These are phyloP conservation scores for Crossocerus cetratus DNA, from an alignment of 2,888 invertebrate genomes.

Conservation along the genomic window DNA sequence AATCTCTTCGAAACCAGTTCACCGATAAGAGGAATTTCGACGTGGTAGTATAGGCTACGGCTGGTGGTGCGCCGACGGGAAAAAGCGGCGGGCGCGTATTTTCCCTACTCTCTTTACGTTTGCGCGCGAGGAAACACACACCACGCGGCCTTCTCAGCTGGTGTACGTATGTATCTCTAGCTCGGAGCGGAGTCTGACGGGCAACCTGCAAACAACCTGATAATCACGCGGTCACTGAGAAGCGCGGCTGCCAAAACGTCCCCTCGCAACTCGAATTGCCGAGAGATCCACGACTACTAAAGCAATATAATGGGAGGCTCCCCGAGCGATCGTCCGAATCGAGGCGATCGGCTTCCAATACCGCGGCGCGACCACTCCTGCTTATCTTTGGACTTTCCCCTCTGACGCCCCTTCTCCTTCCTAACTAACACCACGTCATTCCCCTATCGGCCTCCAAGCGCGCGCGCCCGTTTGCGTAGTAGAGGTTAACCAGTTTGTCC, in stretches of 20 bases:
- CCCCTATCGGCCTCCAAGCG: constrained; percentile 55
- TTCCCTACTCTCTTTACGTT: too few relatives aligned
- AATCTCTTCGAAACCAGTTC: neutral
- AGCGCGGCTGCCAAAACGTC: too few relatives aligned
- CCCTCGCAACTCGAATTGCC: neutral
- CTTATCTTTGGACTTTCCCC: constrained; percentile 76
- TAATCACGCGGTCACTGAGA: neutral
- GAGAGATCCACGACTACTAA: constrained; percentile 9
- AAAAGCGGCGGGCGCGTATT: too few relatives aligned
- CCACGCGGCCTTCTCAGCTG: too few relatives aligned
- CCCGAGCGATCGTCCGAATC: constrained; percentile 56
- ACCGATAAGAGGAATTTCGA: constrained; percentile 5
- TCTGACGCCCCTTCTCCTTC: constrained; percentile 52
- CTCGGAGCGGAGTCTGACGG: too few relatives aligned
- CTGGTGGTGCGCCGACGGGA: too few relatives aligned
- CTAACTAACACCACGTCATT: constrained; percentile 49
- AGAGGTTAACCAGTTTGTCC: constrained; percentile 76
- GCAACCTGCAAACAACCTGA: too few relatives aligned
- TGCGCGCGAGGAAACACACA: too few relatives aligned
- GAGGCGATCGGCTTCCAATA: constrained; percentile 61
- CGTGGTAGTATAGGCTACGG: too few relatives aligned
- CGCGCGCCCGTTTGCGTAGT: constrained; percentile 58
- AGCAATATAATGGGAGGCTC: constrained; percentile 23
- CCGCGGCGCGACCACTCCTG: constrained; percentile 64
- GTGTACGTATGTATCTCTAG: too few relatives aligned